phyloP scores from a whole-genome alignment of 2,797 vertebrate genomes.

The Chaetodon trifasciatus region DNA sequence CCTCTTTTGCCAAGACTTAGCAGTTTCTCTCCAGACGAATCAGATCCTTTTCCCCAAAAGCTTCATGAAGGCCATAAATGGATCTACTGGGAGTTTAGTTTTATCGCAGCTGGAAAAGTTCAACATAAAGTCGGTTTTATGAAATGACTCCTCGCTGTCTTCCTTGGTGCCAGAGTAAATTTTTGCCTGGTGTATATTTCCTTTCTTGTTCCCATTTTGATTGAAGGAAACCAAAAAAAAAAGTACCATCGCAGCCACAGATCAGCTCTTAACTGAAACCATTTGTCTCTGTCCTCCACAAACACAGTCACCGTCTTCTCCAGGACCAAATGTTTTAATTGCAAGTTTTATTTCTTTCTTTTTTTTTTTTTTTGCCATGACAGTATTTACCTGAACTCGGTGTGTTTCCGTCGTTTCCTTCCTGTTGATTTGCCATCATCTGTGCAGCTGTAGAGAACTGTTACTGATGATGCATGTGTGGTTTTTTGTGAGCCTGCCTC shows the following conservation, averaged over 20 bases:
- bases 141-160: slow-evolving; percentile 50
- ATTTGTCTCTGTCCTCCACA: slow-evolving; percentile 36
- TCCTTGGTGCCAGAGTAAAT: slow-evolving; percentile 59
- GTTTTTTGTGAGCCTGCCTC: slow-evolving; percentile 59
- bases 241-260: slow-evolving; percentile 24
- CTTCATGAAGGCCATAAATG: slow-evolving; percentile 35
- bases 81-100: slow-evolving; percentile 40
- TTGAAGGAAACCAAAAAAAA: slow-evolving; percentile 13
- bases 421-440: slow-evolving; percentile 37
- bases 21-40: slow-evolving; percentile 50
- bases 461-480: slow-evolving; percentile 63
- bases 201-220: slow-evolving; percentile 35
- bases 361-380: slow-evolving; percentile 38
- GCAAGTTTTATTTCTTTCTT: neutral
- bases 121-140: slow-evolving; percentile 38
- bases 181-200: slow-evolving; percentile 52
- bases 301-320: slow-evolving; percentile 41
- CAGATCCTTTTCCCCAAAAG: slow-evolving; percentile 41
- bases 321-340: slow-evolving; percentile 48
- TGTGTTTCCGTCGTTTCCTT: slow-evolving; percentile 53
- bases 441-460: slow-evolving; percentile 71
- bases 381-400: slow-evolving; percentile 78
- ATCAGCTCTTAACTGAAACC: slow-evolving; percentile 16
- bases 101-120: slow-evolving; percentile 51
- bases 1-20: slow-evolving; percentile 28